These are phyloP conservation scores for Sphyrna mokarran DNA, from an alignment of 2,113 vertebrate species.

Conservation along the genomic window DNA sequence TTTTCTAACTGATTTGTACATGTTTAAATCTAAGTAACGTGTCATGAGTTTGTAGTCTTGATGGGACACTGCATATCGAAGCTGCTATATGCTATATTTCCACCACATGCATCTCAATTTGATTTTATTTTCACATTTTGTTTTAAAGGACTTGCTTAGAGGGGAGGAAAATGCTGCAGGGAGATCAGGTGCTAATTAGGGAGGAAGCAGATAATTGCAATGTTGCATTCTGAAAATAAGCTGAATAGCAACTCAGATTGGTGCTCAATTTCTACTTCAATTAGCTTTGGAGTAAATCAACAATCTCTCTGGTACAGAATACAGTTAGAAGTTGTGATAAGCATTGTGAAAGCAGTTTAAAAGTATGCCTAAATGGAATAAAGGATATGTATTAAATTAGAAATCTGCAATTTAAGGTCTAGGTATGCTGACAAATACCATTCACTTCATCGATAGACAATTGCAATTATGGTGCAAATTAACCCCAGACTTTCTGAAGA, in stretches of 20 bases:
- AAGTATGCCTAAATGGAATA: not conserved
- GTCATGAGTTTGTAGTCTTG: not conserved
- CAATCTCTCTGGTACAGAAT: not conserved
- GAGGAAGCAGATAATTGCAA: not conserved
- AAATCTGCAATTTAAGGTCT: not conserved
- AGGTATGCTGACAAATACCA: not conserved
- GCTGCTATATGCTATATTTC: slow-evolving; percentile 1
- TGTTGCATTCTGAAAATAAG: not conserved
- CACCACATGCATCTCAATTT: slow-evolving; percentile 1
- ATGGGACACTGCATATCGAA: slow-evolving; percentile 14
- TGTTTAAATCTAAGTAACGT: slow-evolving; percentile 8
- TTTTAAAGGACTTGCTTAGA: slow-evolving; percentile 21
- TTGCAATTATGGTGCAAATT: not conserved
- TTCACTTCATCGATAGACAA: not conserved
- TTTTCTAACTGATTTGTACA: not conserved
- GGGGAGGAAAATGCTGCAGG: not conserved
- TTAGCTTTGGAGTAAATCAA: not conserved
- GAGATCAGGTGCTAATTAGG: not conserved
- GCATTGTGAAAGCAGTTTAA: not conserved
- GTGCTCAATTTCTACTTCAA: not conserved
- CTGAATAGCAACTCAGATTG: not conserved
- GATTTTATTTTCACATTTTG: slow-evolving; percentile 31
- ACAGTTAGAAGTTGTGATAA: too few species aligned
- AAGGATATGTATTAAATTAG: not conserved
- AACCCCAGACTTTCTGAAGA: not conserved